Evolutionary conservation across 2,888 invertebrate species (phyloP).

Genomic region (Alviniconcha strummeri): DNA sequence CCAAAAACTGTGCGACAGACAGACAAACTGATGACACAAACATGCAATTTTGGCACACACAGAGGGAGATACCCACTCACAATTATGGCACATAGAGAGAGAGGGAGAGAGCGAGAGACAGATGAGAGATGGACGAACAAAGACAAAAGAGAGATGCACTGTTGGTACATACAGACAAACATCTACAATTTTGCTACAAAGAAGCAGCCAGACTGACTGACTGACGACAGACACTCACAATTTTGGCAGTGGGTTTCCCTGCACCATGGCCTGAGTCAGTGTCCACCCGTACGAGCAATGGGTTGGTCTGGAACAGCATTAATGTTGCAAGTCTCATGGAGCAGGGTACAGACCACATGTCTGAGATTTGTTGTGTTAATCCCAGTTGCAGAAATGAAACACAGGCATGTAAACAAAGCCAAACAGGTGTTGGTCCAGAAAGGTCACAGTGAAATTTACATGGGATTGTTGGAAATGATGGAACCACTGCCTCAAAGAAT

Average conservation of each 20-base stretch:
- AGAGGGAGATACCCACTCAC: background rate
- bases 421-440: background rate
- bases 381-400: background rate
- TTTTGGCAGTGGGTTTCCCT: constrained; percentile 96
- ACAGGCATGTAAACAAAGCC: background rate
- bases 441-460: background rate
- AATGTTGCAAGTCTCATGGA: too few relatives aligned
- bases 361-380: background rate
- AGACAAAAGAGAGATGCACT: background rate
- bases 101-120: too few relatives aligned
- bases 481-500: too few relatives aligned
- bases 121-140: background rate
- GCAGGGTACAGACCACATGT: too few relatives aligned
- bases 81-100: too few relatives aligned
- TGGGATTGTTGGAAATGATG: too few relatives aligned
- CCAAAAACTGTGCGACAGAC: background rate
- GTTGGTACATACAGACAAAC: background rate
- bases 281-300: constrained; percentile 91
- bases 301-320: constrained; percentile 80
- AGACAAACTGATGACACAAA: background rate
- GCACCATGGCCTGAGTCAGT: constrained; percentile 97
- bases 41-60: too few relatives aligned
- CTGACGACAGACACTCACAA: constrained; percentile 77
- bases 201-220: too few relatives aligned
- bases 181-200: too few relatives aligned